These are phyloP conservation scores for Darevskia mixta DNA, from an alignment of 2,797 vertebrate genomes.

Conservation along the genomic window DNA sequence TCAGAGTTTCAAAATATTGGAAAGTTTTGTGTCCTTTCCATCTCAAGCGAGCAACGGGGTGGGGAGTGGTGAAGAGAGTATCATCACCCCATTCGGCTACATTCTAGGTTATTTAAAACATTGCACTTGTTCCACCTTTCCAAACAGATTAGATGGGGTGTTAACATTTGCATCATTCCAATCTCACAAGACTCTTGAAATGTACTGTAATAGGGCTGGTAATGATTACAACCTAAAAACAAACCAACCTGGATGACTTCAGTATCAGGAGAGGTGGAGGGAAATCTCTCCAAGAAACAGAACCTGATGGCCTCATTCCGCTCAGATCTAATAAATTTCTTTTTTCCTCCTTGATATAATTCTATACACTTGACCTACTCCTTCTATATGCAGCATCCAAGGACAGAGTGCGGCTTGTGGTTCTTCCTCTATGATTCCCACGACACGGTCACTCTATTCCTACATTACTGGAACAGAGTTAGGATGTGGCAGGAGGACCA, in stretches of 20 bases:
- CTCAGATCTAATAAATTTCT: slow-evolving; percentile 51
- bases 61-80: slow-evolving; percentile 16
- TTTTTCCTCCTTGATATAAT: slow-evolving; percentile 19
- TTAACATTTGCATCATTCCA: slow-evolving; percentile 64
- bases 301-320: slow-evolving; percentile 62
- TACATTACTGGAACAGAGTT: not conserved
- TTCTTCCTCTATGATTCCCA: not conserved
- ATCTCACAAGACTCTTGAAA: slow-evolving; percentile 68
- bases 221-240: slow-evolving; percentile 64
- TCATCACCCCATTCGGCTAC: slow-evolving; percentile 50
- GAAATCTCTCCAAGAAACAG: slow-evolving; percentile 41
- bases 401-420: not conserved
- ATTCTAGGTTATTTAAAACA: slow-evolving; percentile 57
- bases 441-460: not conserved
- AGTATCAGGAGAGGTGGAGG: slow-evolving; percentile 38
- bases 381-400: slow-evolving; percentile 56
- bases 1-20: not conserved
- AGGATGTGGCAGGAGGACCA: not conserved
- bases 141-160: slow-evolving; percentile 61
- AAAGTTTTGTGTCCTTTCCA: not conserved
- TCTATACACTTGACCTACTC: slow-evolving; percentile 52
- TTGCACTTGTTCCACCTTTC: slow-evolving; percentile 57
- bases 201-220: slow-evolving; percentile 50
- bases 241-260: slow-evolving; percentile 48
- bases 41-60: not conserved